Conservation (phyloP, 1,140 invertebrate genomes). For the Zophobas morio region DNA sequence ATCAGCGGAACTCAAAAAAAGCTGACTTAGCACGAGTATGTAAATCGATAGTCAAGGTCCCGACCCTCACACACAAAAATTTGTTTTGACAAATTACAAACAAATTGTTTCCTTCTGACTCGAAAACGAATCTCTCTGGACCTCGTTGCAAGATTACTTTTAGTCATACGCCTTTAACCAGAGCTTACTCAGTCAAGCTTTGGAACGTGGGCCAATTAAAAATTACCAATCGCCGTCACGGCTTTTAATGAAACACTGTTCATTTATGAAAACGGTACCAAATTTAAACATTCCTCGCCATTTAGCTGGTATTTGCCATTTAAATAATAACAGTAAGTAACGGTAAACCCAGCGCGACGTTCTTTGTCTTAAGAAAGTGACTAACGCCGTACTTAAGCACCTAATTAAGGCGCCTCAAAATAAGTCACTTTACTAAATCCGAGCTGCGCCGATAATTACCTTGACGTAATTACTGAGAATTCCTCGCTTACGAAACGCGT, state of each 20-base stretch:
- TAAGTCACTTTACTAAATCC: neutral
- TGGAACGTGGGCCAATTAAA: constrained; percentile 7
- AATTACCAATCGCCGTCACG: neutral
- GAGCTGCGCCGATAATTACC: neutral
- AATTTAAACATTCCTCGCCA: neutral
- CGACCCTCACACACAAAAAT: constrained; percentile 2
- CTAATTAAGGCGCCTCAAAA: too few relatives aligned
- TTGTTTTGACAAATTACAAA: neutral
- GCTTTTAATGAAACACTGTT: too few relatives aligned
- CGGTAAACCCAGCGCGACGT: too few relatives aligned
- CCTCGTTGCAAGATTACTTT: neutral
- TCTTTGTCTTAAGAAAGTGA: too few relatives aligned
- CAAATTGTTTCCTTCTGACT: neutral
- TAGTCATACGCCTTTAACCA: neutral
- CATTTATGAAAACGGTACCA: neutral
- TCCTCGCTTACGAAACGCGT: neutral
- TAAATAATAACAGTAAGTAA: neutral
- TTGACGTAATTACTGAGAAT: neutral
- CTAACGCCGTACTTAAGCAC: too few relatives aligned
- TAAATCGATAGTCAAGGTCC: constrained; percentile 14
- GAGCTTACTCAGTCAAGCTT: neutral
- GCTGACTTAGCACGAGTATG: neutral
- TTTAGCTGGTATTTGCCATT: too few relatives aligned
- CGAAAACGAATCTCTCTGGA: neutral
- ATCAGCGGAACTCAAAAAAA: constrained; percentile 8